Evolutionary conservation across 2,888 invertebrate species (phyloP).

Genomic region (Apodemia zela): DNA sequence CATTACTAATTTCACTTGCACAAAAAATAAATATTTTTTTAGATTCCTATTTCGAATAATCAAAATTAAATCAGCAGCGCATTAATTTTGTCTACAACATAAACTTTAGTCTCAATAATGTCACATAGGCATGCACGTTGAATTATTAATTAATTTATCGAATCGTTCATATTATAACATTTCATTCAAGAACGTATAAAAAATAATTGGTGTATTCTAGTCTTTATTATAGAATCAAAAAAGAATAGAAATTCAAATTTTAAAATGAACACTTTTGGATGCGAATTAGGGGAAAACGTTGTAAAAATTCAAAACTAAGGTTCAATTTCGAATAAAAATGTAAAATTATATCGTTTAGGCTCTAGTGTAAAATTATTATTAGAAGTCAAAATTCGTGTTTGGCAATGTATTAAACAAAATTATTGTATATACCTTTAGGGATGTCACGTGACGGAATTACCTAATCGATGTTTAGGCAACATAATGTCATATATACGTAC

Average conservation of each 20-base stretch:
- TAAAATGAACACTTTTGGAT: conserved; percentile 41
- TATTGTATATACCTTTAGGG: conserved; percentile 69
- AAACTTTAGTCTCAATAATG: conserved; percentile 58
- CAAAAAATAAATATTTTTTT: conserved; percentile 20
- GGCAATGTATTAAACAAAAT: conserved; percentile 58
- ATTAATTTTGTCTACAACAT: conserved; percentile 55
- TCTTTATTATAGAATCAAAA: conserved; percentile 47
- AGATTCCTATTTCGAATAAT: conserved; percentile 16
- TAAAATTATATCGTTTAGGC: conserved; percentile 66
- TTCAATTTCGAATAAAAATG: conserved; percentile 50
- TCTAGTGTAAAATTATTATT: conserved; percentile 57
- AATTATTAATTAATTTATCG: conserved; percentile 27
- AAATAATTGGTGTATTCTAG: conserved; percentile 69
- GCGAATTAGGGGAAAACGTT: conserved; percentile 42
- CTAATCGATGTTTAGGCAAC: conserved; percentile 60
- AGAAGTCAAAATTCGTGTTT: conserved; percentile 74
- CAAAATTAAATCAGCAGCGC: conserved; percentile 55
- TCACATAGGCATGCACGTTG: conserved; percentile 71
- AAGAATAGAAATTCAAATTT: conserved; percentile 36
- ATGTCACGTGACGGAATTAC: conserved; percentile 71
- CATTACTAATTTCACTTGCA: background rate
- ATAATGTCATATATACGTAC: conserved; percentile 26
- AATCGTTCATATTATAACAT: conserved; percentile 28
- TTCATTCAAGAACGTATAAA: conserved; percentile 23
- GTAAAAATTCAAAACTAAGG: conserved; percentile 52